These are phyloP conservation scores for Podiceps cristatus DNA, from an alignment of 2,113 vertebrate species.

Conservation along the genomic window DNA sequence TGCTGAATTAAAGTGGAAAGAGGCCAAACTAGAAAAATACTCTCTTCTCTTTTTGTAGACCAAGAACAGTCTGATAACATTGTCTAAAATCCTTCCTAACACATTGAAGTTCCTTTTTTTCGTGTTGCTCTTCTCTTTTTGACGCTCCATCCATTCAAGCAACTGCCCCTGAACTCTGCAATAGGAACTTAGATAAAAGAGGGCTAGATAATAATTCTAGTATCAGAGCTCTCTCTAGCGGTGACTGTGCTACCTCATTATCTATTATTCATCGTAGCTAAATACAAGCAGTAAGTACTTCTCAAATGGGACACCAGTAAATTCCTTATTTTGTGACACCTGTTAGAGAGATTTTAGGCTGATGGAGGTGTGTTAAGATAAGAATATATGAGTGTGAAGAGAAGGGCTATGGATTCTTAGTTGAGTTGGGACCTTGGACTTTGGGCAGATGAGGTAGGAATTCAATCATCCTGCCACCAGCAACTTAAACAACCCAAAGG, in stretches of 20 bases:
- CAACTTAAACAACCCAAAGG: not conserved
- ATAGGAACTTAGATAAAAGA: not conserved
- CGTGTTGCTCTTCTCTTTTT: not conserved
- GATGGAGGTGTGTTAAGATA: not conserved
- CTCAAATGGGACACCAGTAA: not conserved
- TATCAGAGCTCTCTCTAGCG: slow-evolving; percentile 68
- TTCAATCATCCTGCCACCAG: not conserved
- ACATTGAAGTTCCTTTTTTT: not conserved
- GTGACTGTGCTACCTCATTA: not conserved
- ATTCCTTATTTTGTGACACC: not conserved
- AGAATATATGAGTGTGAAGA: not conserved
- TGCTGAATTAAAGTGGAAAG: slow-evolving; percentile 45
- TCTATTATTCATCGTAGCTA: not conserved
- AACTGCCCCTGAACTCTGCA: not conserved
- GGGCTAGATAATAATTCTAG: not conserved
- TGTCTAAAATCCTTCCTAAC: not conserved
- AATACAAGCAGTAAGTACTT: not conserved
- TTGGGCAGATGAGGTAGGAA: not conserved
- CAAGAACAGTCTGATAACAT: not conserved
- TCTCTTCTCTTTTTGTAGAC: not conserved
- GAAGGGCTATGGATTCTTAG: not conserved
- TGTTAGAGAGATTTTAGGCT: not conserved
- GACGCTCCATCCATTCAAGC: not conserved
- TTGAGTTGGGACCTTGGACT: not conserved
- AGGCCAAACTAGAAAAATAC: slow-evolving; percentile 9